Evolutionary conservation across 2,797 vertebrate species (phyloP).

Genomic region (Tenualosa thibaudeaui): DNA sequence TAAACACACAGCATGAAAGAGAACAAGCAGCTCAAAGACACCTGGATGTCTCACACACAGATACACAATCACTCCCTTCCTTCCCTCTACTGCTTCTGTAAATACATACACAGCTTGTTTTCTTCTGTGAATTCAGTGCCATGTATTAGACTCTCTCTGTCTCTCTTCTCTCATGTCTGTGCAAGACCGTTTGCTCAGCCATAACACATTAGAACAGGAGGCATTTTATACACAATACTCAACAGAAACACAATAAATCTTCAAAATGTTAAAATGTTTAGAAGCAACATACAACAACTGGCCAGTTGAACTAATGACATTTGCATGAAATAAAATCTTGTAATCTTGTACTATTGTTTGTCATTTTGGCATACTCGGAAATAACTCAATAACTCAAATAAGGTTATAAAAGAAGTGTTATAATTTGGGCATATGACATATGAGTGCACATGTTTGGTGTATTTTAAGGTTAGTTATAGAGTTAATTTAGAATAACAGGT

Average conservation of each 20-base stretch:
- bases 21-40: conserved; percentile 35
- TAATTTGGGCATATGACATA: too few species aligned
- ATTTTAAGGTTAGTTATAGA: too few species aligned
- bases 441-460: too few species aligned
- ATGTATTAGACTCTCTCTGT: not conserved
- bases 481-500: too few species aligned
- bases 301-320: not conserved
- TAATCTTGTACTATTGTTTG: not conserved
- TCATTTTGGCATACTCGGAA: too few species aligned
- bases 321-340: not conserved
- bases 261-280: not conserved
- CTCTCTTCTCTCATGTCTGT: too few species aligned
- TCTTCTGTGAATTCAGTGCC: not conserved
- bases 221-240: not conserved
- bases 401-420: too few species aligned
- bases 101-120: not conserved
- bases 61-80: conserved; percentile 40
- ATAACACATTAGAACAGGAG: too few species aligned
- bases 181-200: too few species aligned
- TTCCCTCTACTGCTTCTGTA: not conserved
- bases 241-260: not conserved
- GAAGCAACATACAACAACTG: not conserved
- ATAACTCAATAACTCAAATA: too few species aligned
- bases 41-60: conserved; percentile 6
- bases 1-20: not conserved